phyloP scores from a whole-genome alignment of 2,888 invertebrate genomes.

The Scaptomyza flava region DNA sequence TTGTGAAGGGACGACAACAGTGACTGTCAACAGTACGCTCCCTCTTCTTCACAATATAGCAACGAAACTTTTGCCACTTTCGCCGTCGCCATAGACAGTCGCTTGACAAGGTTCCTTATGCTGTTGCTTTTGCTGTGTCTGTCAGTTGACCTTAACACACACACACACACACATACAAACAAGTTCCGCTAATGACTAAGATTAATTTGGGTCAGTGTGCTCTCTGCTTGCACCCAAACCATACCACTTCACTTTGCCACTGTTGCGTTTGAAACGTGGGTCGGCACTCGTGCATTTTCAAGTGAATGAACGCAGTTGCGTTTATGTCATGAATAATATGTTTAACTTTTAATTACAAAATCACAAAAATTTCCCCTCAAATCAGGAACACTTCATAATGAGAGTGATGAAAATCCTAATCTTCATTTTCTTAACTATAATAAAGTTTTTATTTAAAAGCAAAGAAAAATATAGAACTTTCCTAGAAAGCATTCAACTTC shows the following conservation, averaged over 20 bases:
- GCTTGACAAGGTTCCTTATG: constrained; percentile 7
- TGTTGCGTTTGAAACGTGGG: constrained; percentile 17
- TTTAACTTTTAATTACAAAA: neutral
- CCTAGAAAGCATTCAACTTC: too few relatives aligned
- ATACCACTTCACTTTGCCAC: neutral
- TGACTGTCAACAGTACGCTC: constrained; percentile 38
- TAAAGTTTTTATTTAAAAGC: too few relatives aligned
- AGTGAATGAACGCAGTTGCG: constrained; percentile 39
- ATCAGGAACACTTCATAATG: too few relatives aligned
- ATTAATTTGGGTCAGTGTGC: constrained; percentile 81
- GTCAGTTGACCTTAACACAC: constrained; percentile 34
- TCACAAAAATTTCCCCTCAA: neutral
- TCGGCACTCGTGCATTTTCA: constrained; percentile 42
- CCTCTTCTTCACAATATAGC: constrained; percentile 10
- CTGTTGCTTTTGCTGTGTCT: constrained; percentile 38
- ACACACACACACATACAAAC: constrained; percentile 66
- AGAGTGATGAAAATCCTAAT: too few relatives aligned
- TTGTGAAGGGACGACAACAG: constrained; percentile 40
- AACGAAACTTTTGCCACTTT: constrained; percentile 61
- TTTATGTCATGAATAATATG: constrained; percentile 14
- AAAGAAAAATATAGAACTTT: too few relatives aligned
- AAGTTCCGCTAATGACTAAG: constrained; percentile 71
- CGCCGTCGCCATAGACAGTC: constrained; percentile 55
- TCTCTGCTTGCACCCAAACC: constrained; percentile 8
- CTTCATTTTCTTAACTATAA: too few relatives aligned